phyloP scores from a whole-genome alignment of 2,113 vertebrate genomes.

The Philantomba maxwellii region DNA sequence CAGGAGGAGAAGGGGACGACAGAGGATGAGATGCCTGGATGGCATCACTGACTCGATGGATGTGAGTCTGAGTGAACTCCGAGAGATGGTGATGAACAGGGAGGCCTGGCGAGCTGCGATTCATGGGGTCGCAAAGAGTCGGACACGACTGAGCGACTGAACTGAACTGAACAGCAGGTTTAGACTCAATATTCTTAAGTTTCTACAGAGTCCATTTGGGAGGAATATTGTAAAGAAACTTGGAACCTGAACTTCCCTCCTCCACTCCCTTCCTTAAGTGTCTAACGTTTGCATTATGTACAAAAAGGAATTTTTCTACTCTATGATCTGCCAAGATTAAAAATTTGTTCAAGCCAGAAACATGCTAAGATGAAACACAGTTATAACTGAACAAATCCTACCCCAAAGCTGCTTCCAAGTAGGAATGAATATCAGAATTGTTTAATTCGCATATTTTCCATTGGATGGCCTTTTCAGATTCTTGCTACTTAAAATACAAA shows the following conservation, averaged over 20 bases:
- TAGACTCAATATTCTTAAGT: neutral
- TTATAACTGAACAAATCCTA: conserved; percentile 11
- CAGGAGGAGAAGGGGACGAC: neutral
- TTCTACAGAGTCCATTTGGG: neutral
- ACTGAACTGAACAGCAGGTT: neutral
- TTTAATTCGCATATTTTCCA: conserved; percentile 48
- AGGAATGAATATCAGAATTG: conserved; percentile 37
- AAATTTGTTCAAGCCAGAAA: neutral
- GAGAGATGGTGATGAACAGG: neutral
- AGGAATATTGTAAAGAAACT: neutral
- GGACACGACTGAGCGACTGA: rapidly evolving
- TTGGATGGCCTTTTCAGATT: conserved; percentile 54
- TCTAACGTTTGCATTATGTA: neutral
- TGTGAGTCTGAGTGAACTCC: neutral
- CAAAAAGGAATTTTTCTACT: neutral
- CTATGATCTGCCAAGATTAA: neutral
- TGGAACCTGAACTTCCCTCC: neutral
- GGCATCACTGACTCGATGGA: neutral
- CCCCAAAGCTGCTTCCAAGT: conserved; percentile 46
- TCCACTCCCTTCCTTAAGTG: neutral
- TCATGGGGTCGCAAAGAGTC: rapidly evolving
- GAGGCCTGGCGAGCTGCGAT: rapidly evolving
- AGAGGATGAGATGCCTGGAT: neutral
- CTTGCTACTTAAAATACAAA: conserved; percentile 16
- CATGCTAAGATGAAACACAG: neutral